A percentile compares a stretch with the other conserved stretches of the same genome.
phyloP scores from a whole-genome alignment of 2,888 invertebrate genomes.

The Gasteruption jaculator region DNA sequence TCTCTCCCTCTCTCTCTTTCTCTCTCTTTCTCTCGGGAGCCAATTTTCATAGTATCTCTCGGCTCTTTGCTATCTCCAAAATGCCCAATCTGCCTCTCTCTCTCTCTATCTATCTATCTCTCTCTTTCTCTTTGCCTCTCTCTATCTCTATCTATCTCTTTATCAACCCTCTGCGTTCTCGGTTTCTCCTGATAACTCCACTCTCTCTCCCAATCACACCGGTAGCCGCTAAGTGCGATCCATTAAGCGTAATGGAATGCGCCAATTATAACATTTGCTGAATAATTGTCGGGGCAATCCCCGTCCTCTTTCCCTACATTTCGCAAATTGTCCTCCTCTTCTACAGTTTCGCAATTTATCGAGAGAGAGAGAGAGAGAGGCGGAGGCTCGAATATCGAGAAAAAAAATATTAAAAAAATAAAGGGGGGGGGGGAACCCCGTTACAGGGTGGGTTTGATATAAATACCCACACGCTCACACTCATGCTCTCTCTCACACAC shows the following conservation, averaged over 20 bases:
- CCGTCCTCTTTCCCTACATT: no score
- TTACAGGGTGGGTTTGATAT: no score
- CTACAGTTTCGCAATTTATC: no score
- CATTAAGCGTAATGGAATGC: constrained; percentile 51
- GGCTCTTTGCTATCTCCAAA: no score
- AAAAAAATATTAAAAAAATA: no score
- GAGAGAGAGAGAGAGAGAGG: no score
- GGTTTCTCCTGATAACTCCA: no score
- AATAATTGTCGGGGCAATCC: constrained; percentile 49
- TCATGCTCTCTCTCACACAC: no score
- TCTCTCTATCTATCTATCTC: constrained; percentile 7
- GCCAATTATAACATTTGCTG: constrained; percentile 51
- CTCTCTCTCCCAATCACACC: constrained; percentile 48
- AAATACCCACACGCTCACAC: no score
- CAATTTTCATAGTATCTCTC: no score
- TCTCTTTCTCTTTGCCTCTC: constrained; percentile 14
- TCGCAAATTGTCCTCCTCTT: no score
- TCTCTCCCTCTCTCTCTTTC: constrained; percentile 22
- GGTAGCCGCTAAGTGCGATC: constrained; percentile 49
- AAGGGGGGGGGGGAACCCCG: constrained; percentile 17
- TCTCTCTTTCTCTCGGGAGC: constrained; percentile 9
- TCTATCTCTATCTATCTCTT: constrained; percentile 19
- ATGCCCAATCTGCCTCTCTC: constrained; percentile 5
- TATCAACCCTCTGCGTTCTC: constrained; percentile 23
- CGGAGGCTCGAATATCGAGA: no score